Conservation (phyloP, 1,140 invertebrate genomes). For the Lordiphosa collinella region DNA sequence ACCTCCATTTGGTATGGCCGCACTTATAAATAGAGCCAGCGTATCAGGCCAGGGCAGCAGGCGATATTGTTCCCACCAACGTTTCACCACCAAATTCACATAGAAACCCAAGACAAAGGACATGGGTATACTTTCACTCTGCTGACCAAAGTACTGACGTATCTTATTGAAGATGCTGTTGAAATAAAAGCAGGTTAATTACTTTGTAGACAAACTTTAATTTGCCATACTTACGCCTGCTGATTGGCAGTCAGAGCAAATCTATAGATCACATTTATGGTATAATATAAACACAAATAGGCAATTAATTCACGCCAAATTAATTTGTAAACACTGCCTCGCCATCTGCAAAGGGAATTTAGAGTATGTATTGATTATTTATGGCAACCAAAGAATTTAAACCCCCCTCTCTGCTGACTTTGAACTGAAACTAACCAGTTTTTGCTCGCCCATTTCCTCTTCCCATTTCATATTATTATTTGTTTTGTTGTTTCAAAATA, state of each 20-base stretch:
- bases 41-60: constrained; percentile 95
- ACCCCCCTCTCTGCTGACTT: constrained; percentile 2
- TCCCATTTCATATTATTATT: constrained; percentile 21
- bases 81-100: constrained; percentile 92
- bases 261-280: constrained; percentile 93
- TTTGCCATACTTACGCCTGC: constrained; percentile 86
- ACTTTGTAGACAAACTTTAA: neutral
- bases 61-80: constrained; percentile 96
- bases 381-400: constrained; percentile 4
- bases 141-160: constrained; percentile 88
- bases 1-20: constrained; percentile 87
- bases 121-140: constrained; percentile 92
- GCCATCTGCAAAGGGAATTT: constrained; percentile 86
- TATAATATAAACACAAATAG: constrained; percentile 92
- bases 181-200: neutral
- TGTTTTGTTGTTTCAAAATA: too few relatives aligned
- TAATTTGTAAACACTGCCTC: constrained; percentile 98
- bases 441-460: constrained; percentile 23
- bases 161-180: constrained; percentile 89
- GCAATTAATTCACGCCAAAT: constrained; percentile 96
- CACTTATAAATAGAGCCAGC: constrained; percentile 92
- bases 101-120: constrained; percentile 97
- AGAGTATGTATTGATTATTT: constrained; percentile 10
- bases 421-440: constrained; percentile 34
- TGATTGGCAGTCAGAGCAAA: constrained; percentile 90